Conservation (phyloP, 2,888 invertebrate genomes). For the Pachliopta kotzebuea region DNA sequence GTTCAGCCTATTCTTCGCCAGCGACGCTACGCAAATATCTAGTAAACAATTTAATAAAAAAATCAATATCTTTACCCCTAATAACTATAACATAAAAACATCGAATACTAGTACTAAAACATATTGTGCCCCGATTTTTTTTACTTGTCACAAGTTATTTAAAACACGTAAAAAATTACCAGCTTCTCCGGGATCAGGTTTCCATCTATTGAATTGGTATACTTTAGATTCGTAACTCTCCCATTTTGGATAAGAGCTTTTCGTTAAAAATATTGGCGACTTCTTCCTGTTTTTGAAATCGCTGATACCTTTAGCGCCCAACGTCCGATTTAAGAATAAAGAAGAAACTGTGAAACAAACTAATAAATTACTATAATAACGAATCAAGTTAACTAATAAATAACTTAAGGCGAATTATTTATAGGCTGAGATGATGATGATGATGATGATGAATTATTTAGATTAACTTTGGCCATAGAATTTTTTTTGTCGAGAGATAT, state of each 20-base stretch:
- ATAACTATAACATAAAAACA: no score
- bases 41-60: slow-evolving; percentile 26
- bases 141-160: background rate
- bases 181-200: slow-evolving; percentile 42
- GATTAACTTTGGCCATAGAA: background rate
- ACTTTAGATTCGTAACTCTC: slow-evolving; percentile 30
- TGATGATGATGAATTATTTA: no score
- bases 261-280: slow-evolving; percentile 10
- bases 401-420: background rate
- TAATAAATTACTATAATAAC: background rate
- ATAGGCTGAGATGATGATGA: no score
- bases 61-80: no score
- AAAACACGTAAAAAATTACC: slow-evolving; percentile 40
- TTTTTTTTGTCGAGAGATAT: no score
- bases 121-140: no score
- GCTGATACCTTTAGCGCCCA: slow-evolving; percentile 18
- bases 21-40: slow-evolving; percentile 44
- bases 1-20: slow-evolving; percentile 38
- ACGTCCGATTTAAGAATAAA: slow-evolving; percentile 34
- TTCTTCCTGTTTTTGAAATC: slow-evolving; percentile 18
- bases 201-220: slow-evolving; percentile 31
- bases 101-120: no score
- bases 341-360: slow-evolving; percentile 35
- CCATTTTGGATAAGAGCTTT: slow-evolving; percentile 30
- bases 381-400: no score